Conservation (phyloP, 2,113 vertebrate species). For the Erythrocebus patas region DNA sequence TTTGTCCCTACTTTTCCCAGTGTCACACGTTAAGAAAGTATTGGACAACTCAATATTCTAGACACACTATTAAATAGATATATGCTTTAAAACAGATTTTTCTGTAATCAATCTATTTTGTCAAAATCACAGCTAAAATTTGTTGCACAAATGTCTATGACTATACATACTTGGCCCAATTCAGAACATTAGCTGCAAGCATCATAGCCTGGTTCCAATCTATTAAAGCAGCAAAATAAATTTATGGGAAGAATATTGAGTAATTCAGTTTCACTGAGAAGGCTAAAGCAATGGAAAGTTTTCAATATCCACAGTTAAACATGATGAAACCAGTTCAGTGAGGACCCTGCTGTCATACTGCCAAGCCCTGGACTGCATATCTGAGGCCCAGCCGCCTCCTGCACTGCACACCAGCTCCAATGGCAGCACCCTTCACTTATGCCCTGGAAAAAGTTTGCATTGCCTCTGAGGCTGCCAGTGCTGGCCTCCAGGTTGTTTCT, state of each 20-base stretch:
- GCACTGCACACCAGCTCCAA: background rate
- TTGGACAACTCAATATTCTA: background rate
- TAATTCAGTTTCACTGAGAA: background rate
- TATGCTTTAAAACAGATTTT: background rate
- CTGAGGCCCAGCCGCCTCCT: no score
- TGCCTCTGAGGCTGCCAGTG: background rate
- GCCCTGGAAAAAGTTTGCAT: no score
- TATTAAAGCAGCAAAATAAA: background rate
- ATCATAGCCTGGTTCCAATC: background rate
- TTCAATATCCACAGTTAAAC: background rate
- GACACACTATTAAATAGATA: background rate
- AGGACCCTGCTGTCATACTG: background rate
- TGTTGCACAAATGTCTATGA: background rate
- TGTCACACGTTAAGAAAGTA: background rate
- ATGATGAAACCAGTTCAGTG: background rate
- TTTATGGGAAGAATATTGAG: background rate
- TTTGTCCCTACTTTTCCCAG: background rate
- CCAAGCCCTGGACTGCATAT: background rate
- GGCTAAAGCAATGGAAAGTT: background rate
- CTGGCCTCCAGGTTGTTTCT: background rate
- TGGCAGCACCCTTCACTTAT: accelerated
- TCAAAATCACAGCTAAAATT: background rate
- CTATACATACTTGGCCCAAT: background rate
- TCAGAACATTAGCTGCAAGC: background rate
- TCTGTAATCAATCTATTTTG: background rate